Base-by-base conservation (phyloP, 2,797 vertebrate species). In the Spondyliosoma cantharus region DNA sequence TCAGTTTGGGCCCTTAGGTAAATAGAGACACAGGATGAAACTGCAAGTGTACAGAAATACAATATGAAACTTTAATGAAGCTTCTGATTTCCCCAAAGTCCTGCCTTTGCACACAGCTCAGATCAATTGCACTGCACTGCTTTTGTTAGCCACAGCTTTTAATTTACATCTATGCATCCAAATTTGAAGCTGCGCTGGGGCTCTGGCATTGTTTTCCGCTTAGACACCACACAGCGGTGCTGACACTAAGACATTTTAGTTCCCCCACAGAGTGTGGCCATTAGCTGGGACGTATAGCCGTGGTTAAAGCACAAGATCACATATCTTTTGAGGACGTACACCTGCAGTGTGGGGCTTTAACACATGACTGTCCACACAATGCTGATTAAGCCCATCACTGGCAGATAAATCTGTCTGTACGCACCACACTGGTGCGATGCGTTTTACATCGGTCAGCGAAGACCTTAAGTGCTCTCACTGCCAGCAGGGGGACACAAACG, bases 61-160 rank as follows among this genome's bases (percentile, higher is more conserved):
- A 88, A 91, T 89, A 93, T 93, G 87, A 93, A 93, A 93, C 81
- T 93, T 94, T 93, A 93, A 94, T 93, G 91, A 94, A 89, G 89
- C 79, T 86, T 91, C 80, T 93, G 93, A 93, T 94, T 94, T 94
- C 91, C 93, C 93, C 77, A 85, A 86, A 76, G 93, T 88, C 87
- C 82, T 89, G 80, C 86, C 74, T 90, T 90, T 87, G 86, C 80
- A 87, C 84, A 90, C 79, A 83, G 75, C 84, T 84, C 62, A 90
- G 83, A 93, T 93, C 87, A 87, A 86, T 91, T 87, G 80, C 78
- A 82, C 71, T 76, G 71, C 43, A 25, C 46, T 81, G 81, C 71
- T 85, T 85, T 89, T 87, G 82, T 89, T 84, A 64, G 76, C 81
- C 57, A 56, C 74, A 74, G 78, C 77, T 85, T 87, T 89, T 87